Base-by-base conservation (phyloP, 2,888 invertebrate genomes). In the Ametastegia equiseti region DNA sequence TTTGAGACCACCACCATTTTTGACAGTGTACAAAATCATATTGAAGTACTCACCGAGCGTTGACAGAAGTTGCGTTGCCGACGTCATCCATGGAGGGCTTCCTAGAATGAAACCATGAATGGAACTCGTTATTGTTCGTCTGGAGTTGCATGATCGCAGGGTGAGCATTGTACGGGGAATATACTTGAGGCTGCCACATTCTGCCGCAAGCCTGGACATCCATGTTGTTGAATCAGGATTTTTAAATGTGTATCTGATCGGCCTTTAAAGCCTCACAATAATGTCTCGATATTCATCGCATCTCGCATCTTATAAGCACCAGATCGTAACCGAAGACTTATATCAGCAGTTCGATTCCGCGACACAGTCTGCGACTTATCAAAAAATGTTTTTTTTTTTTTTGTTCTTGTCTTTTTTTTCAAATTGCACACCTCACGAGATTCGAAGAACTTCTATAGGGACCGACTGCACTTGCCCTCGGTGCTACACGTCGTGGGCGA, bases 51-150 rank as follows among this genome's bases (percentile, higher is more conserved):
- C 94, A 97, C 97, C 97, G 96, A 91, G 96, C 96, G 93, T 97
- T 97, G 89, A 97, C 97, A 86, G 97, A 97, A 84, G 96, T 95
- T 81, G 97, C 95, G 90, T 96, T 97, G 85, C 95, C 96, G 89
- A 96, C 96, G 91, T 97, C 97, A 92, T 97, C 97, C 92, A 97
- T 96, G 84, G 97, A 94, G 87, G 97, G 97, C 93, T 97, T 97
- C 94, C 95, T 96, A 95, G 90, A 95, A 96, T 92, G 94, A 94
- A 91, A 93, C 92, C 91, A 91, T 88, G 91, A 88, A 90, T 92
- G 90, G 88, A 90, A 89, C 88, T 91, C 89, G 89, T 91, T 91
- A 91, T 87, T 90, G 88, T 87, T 90, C 84, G 88, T 85, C 82
- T 88, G 89, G 77, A 91, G 87, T 83, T 90, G 90, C 87, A 90